A percentile compares a stretch with the other conserved stretches of the same genome.
phyloP scores from a whole-genome alignment of 1,140 invertebrate genomes.

The Ceratosolen fusciceps region DNA sequence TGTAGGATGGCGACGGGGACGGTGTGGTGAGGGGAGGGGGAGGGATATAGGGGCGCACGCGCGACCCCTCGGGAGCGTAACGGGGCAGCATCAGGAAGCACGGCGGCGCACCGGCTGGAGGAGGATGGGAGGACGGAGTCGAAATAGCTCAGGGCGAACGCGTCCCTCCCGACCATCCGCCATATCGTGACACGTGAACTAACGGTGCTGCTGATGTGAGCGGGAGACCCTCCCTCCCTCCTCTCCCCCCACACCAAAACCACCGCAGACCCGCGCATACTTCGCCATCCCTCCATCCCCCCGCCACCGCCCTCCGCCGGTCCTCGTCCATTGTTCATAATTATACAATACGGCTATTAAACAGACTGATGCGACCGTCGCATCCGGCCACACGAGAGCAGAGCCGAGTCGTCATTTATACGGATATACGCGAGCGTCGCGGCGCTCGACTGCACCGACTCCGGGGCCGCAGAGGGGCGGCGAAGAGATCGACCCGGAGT shows the following conservation, averaged over 20 bases:
- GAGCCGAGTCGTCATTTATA: conserved; percentile 59
- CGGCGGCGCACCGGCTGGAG: not conserved
- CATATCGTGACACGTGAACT: conserved; percentile 59
- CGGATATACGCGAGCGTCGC: conserved; percentile 62
- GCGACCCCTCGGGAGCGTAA: not conserved
- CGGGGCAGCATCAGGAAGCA: not conserved
- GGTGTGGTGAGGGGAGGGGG: not conserved
- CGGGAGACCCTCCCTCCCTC: too few species aligned
- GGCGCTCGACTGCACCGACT: conserved; percentile 20
- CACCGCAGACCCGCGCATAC: conserved; percentile 33
- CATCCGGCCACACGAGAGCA: conserved; percentile 64
- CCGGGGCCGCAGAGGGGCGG: conserved; percentile 11
- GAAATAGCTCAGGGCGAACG: not conserved
- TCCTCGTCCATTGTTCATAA: conserved; percentile 68
- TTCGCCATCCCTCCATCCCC: not conserved
- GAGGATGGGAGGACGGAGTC: not conserved
- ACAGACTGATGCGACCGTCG: conserved; percentile 71
- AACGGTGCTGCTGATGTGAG: conserved; percentile 53
- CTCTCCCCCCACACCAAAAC: not conserved
- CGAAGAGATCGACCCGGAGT: not conserved
- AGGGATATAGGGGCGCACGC: not conserved
- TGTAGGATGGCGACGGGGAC: not conserved
- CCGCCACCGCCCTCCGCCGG: conserved; percentile 1
- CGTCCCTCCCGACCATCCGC: conserved; percentile 55
- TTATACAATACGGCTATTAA: conserved; percentile 73